Evolutionary conservation across 2,888 invertebrate genomes (phyloP).

Genomic region (Tholera decimalis): DNA sequence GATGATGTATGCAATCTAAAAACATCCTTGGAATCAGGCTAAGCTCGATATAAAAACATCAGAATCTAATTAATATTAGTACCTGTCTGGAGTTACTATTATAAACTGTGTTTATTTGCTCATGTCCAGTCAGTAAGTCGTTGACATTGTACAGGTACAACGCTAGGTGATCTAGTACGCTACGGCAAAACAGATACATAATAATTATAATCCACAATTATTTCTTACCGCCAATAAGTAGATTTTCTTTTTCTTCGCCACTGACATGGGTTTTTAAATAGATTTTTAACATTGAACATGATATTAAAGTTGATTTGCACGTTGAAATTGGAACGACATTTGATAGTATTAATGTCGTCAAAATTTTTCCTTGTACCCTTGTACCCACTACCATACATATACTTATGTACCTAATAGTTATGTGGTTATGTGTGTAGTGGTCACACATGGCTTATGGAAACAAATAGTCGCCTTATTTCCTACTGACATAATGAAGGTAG

Average conservation of each 20-base stretch:
- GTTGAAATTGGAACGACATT: constrained; percentile 5
- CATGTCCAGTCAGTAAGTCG: constrained; percentile 34
- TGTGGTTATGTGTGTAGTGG: neutral
- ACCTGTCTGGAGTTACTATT: constrained; percentile 36
- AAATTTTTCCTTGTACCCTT: constrained; percentile 10
- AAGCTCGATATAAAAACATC: constrained; percentile 37
- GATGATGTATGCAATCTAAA: constrained; percentile 1
- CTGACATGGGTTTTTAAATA: constrained; percentile 33
- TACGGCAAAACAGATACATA: constrained; percentile 23
- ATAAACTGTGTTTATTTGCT: constrained; percentile 11
- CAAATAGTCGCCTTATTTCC: neutral
- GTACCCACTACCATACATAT: constrained; percentile 17
- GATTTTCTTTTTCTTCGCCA: constrained; percentile 46
- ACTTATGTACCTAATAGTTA: neutral
- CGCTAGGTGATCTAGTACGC: constrained; percentile 42
- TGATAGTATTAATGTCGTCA: constrained; percentile 5
- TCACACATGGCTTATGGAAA: neutral
- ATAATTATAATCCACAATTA: neutral
- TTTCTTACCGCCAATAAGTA: constrained; percentile 53
- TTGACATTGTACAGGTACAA: constrained; percentile 52
- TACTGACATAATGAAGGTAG: neutral
- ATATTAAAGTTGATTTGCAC: constrained; percentile 6
- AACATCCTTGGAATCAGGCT: constrained; percentile 22
- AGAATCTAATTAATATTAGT: constrained; percentile 33
- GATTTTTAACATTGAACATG: constrained; percentile 41